phyloP scores from a whole-genome alignment of 2,797 vertebrate genomes.

The Acomys russatus region DNA sequence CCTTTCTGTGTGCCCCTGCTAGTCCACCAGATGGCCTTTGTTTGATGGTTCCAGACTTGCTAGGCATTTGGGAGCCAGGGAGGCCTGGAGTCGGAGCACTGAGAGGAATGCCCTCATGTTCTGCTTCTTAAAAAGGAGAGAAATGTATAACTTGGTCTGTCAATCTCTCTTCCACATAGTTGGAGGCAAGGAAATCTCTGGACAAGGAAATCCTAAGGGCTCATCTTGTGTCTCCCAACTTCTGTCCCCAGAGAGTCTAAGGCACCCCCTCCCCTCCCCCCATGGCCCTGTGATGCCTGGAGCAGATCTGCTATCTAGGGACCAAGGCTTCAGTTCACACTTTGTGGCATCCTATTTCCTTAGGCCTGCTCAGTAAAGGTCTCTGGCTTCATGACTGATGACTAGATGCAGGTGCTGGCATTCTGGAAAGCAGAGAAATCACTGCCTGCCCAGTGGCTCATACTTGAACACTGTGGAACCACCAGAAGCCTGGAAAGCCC shows the following conservation, averaged over 20 bases:
- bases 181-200: not conserved
- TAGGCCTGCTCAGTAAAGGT: not conserved
- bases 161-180: not conserved
- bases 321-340: no score
- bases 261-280: rapidly evolving
- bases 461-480: not conserved
- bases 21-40: rapidly evolving
- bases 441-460: not conserved
- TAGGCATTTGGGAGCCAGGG: not conserved
- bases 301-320: not conserved
- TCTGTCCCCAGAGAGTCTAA: not conserved
- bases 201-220: not conserved
- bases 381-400: not conserved
- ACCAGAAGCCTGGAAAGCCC: not conserved
- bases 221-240: not conserved
- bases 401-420: not conserved
- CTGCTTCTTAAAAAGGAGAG: not conserved
- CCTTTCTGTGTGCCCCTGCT: not conserved
- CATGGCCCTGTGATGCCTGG: not conserved
- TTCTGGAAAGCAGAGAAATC: not conserved
- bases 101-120: not conserved
- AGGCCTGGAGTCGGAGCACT: not conserved
- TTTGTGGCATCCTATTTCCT: not conserved
- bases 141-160: not conserved
- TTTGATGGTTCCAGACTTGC: not conserved